These are phyloP conservation scores for Pseudorasbora parva DNA, from an alignment of 2,113 vertebrate genomes.

Conservation along the genomic window DNA sequence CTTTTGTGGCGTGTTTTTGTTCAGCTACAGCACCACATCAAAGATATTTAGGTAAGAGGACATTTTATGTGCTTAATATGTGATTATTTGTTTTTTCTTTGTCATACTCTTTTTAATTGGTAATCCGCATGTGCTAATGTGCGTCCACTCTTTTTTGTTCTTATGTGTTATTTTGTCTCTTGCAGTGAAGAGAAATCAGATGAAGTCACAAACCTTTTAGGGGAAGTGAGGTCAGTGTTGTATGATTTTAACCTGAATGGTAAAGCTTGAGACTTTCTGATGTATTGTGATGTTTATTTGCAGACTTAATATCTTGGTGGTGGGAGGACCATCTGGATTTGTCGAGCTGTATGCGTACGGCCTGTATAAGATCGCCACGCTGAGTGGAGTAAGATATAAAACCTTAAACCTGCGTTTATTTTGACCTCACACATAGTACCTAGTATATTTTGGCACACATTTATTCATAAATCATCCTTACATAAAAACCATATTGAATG, in stretches of 20 bases:
- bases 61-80: not conserved
- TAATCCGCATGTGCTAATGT: not conserved
- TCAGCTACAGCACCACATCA: slow-evolving; percentile 92
- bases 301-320: slow-evolving; percentile 93
- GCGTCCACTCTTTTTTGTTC: not conserved
- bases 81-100: not conserved
- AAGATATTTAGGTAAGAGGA: slow-evolving; percentile 93
- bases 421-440: too few relatives aligned
- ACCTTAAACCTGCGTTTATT: not conserved
- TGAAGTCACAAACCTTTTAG: slow-evolving; percentile 95
- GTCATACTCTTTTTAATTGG: slow-evolving; percentile 3
- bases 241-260: too few relatives aligned
- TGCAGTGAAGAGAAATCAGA: slow-evolving; percentile 97
- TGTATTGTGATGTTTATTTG: not conserved
- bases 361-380: slow-evolving; percentile 96
- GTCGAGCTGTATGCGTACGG: slow-evolving; percentile 97
- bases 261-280: not conserved
- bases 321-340: slow-evolving; percentile 87
- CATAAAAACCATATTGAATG: too few relatives aligned
- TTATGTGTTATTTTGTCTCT: slow-evolving; percentile 54
- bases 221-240: slow-evolving; percentile 88
- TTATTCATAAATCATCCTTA: too few relatives aligned
- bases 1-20: slow-evolving; percentile 42
- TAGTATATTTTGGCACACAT: too few relatives aligned
- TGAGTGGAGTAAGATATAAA: slow-evolving; percentile 78